Base-by-base conservation (phyloP, 2,797 vertebrate genomes). In the Tragelaphus eurycerus region DNA sequence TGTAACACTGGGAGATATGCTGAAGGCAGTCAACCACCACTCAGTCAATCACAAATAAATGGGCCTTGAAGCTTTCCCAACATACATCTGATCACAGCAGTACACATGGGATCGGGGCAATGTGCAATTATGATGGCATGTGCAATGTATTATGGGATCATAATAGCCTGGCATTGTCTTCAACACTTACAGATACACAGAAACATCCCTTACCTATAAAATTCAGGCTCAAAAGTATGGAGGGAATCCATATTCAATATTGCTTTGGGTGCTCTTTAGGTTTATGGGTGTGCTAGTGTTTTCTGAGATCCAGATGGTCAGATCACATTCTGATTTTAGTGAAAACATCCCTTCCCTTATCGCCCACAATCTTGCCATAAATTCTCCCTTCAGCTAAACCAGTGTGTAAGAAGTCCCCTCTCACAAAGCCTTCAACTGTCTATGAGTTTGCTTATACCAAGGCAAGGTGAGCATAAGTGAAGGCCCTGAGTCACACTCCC, bases 401-500 rank as follows among this genome's bases (percentile, higher is more conserved):
- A 50, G 11, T 15, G 4, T 6, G 27, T 0, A 48, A 52, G 78
- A 34, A 34, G 79, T 50, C 4, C 12, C 62, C 17, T 48, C 23
- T 48, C 23, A 14, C 29, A 74, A 84, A 87, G 59, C n/a, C 48
- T 4, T 46, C 38, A 55, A 6, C 82, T 85, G 76, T 48, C n/a
- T 10, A 10, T 38, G 50, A 48, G 38, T 85, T 43, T 76, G 54
- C 48, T 85, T 50, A 48, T 6, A 14, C 3, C 19, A 6, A 48
- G 74, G 57, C 6, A 48, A 71, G 25, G 46, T 25, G 59, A 59
- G 88, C 34, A 1, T 5, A 48, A 67, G 31, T 3, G 11, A 78
- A 62, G 52, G 27, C 8, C 2, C 1, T 0, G 1, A 46, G 15
- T 31, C 27, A 1, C 8, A 8, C 1, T 7, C 16, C 31, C 34